Evolutionary conservation across 2,113 vertebrate genomes (phyloP).

Genomic region (Myrmecobius fasciatus): DNA sequence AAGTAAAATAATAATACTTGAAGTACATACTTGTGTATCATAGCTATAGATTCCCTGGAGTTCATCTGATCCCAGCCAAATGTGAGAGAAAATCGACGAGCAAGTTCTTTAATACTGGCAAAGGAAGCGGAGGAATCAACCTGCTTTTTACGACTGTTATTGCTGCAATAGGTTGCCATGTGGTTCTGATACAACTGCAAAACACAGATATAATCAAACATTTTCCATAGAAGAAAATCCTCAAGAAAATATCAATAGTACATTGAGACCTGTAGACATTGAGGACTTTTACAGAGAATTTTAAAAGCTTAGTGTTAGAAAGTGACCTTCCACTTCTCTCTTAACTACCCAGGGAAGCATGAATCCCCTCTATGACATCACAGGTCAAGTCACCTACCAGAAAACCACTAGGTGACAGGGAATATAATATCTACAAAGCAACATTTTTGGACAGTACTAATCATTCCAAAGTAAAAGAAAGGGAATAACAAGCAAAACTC

Average conservation of each 20-base stretch:
- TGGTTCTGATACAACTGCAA: conserved; percentile 88
- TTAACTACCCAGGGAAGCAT: neutral
- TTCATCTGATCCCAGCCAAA: conserved; percentile 92
- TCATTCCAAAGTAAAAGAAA: neutral
- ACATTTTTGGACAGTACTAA: neutral
- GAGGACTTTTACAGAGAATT: neutral
- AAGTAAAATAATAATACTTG: neutral
- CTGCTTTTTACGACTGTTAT: conserved; percentile 61
- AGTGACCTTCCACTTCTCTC: neutral
- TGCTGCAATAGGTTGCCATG: conserved; percentile 83
- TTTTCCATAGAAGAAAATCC: conserved; percentile 46
- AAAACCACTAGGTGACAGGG: neutral
- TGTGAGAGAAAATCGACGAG: conserved; percentile 91
- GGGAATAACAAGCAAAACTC: neutral
- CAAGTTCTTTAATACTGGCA: conserved; percentile 92
- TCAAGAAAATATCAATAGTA: neutral
- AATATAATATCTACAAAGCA: neutral
- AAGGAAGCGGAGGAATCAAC: conserved; percentile 82
- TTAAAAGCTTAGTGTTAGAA: neutral
- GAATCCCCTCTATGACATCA: neutral
- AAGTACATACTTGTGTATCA: conserved; percentile 92
- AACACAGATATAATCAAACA: conserved; percentile 28
- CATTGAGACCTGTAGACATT: neutral
- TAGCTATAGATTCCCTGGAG: conserved; percentile 90
- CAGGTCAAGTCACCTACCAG: neutral